phyloP scores from a whole-genome alignment of 2,888 invertebrate genomes.

The Rotaria sp. region DNA sequence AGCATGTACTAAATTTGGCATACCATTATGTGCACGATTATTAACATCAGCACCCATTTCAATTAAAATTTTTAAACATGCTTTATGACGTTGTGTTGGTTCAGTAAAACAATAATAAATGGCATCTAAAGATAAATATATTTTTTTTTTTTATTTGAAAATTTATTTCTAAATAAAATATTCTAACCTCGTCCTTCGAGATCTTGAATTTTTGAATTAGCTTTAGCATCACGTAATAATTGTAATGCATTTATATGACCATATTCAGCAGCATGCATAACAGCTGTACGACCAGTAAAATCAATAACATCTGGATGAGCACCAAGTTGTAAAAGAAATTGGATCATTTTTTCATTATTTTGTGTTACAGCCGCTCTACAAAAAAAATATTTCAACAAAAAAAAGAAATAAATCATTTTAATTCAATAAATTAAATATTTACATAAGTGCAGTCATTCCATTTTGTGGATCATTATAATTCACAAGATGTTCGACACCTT shows the following conservation, averaged over 20 bases:
- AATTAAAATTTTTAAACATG: slow-evolving; percentile 52
- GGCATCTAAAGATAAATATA: slow-evolving; percentile 44
- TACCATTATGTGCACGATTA: slow-evolving; percentile 50
- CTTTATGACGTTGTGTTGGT: slow-evolving; percentile 52
- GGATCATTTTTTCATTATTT: slow-evolving; percentile 55
- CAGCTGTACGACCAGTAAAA: slow-evolving; percentile 52
- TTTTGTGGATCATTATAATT: slow-evolving; percentile 54
- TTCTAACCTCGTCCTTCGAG: slow-evolving; percentile 48
- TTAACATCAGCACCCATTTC: slow-evolving; percentile 53
- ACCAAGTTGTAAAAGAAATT: slow-evolving; percentile 49
- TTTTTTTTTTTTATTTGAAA: neutral
- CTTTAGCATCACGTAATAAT: slow-evolving; percentile 48
- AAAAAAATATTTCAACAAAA: neutral
- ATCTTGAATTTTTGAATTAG: slow-evolving; percentile 52
- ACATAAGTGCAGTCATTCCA: slow-evolving; percentile 52
- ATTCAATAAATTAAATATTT: slow-evolving; percentile 34
- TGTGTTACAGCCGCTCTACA: slow-evolving; percentile 44
- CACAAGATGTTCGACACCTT: slow-evolving; percentile 53
- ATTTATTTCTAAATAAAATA: slow-evolving; percentile 41
- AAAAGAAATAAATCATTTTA: slow-evolving; percentile 42
- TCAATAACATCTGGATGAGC: slow-evolving; percentile 56
- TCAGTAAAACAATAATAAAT: slow-evolving; percentile 51
- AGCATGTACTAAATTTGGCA: slow-evolving; percentile 50
- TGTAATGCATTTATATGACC: slow-evolving; percentile 54
- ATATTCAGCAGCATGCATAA: slow-evolving; percentile 54